phyloP scores from a whole-genome alignment of 2,888 invertebrate genomes.

The Orthosia incerta region DNA sequence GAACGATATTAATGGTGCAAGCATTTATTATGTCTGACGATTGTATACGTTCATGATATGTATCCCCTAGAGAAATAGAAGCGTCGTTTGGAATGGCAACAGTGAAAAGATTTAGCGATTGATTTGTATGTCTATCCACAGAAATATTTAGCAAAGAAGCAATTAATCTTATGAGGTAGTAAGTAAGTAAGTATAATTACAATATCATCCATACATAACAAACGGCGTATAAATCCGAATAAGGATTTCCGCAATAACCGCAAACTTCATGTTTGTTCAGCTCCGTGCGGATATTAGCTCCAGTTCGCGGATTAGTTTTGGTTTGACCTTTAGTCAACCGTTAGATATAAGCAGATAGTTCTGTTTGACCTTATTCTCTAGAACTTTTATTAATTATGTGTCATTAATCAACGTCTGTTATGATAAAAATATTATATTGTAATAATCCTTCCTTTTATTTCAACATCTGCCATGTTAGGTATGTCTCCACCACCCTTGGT shows the following conservation, averaged over 20 bases:
- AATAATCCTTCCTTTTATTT: too few relatives aligned
- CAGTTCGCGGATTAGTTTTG: conserved; percentile 55
- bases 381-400: too few relatives aligned
- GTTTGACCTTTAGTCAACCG: conserved; percentile 39
- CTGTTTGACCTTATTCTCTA: conserved; percentile 19
- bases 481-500: too few relatives aligned
- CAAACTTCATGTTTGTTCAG: conserved; percentile 51
- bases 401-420: too few relatives aligned
- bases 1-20: conserved; percentile 15
- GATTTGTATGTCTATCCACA: background rate
- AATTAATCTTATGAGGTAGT: background rate
- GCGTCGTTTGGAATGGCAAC: background rate
- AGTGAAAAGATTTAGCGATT: background rate
- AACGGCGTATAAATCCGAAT: conserved; percentile 35
- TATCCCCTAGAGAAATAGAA: background rate
- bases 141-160: too few relatives aligned
- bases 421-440: too few relatives aligned
- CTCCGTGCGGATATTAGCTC: conserved; percentile 52
- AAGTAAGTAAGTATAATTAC: conserved; percentile 24
- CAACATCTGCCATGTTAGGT: too few relatives aligned
- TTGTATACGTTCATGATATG: background rate
- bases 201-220: conserved; percentile 20
- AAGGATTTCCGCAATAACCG: conserved; percentile 55
- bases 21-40: conserved; percentile 10
- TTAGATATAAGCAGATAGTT: conserved; percentile 22